phyloP scores from a whole-genome alignment of 2,113 vertebrate genomes.

The Melanerpes aurifrons region DNA sequence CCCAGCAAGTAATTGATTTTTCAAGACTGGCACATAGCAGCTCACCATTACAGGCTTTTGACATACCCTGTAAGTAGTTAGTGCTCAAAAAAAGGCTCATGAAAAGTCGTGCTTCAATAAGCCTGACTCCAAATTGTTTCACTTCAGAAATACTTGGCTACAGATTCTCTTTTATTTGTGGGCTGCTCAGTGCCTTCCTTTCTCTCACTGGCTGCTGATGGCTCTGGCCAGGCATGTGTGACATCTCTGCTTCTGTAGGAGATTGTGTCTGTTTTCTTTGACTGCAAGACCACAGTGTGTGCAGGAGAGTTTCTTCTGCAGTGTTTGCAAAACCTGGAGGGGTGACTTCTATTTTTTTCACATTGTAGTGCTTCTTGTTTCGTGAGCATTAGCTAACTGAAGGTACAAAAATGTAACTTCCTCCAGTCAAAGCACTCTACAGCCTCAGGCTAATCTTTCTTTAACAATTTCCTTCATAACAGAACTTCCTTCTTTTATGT shows the following conservation, averaged over 20 bases:
- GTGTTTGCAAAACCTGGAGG: not conserved
- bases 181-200: not conserved
- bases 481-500: not conserved
- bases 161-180: not conserved
- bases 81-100: not conserved
- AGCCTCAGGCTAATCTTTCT: not conserved
- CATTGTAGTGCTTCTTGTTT: not conserved
- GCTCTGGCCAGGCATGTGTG: not conserved
- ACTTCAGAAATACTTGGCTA: not conserved
- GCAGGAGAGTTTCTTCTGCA: not conserved
- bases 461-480: not conserved
- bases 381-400: not conserved
- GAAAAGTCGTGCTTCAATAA: not conserved
- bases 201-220: not conserved
- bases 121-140: rapidly evolving
- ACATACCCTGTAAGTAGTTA: not conserved
- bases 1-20: not conserved
- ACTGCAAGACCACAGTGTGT: not conserved
- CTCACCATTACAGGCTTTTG: not conserved
- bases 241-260: not conserved
- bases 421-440: not conserved
- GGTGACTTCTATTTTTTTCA: not conserved
- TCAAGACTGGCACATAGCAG: not conserved
- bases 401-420: not conserved
- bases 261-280: not conserved